Percentiles rank a stretch among this genome's conserved stretches.
Conservation (phyloP, 1,140 invertebrate genomes). For the Drosophila yakuba region DNA sequence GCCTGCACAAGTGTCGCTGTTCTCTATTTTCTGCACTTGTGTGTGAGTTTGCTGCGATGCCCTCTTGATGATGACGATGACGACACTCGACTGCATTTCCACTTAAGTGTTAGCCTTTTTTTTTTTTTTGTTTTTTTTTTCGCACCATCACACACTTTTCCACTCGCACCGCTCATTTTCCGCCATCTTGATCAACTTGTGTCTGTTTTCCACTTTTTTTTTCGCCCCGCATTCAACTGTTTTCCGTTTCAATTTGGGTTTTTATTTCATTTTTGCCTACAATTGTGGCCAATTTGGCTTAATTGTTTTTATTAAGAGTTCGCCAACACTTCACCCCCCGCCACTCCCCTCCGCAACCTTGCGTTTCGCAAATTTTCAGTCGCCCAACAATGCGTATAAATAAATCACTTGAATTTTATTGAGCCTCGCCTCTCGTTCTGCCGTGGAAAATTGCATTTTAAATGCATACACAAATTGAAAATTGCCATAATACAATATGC, state of each 20-base stretch:
- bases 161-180: conserved; percentile 11
- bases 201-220: neutral
- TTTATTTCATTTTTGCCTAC: conserved; percentile 49
- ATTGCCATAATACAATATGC: conserved; percentile 46
- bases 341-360: neutral
- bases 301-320: conserved; percentile 72
- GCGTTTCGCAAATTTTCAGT: neutral
- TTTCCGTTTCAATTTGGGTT: conserved; percentile 28
- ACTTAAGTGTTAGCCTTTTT: conserved; percentile 40
- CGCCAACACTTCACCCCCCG: neutral
- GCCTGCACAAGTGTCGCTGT: conserved; percentile 5
- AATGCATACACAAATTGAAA: conserved; percentile 59
- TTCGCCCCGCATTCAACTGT: neutral
- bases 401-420: conserved; percentile 75
- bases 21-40: conserved; percentile 20
- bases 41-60: conserved; percentile 16
- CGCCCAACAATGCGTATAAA: conserved; percentile 63
- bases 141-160: conserved; percentile 23
- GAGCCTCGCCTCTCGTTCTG: conserved; percentile 31
- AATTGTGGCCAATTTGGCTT: conserved; percentile 70
- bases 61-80: conserved; percentile 31
- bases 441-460: conserved; percentile 70
- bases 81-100: conserved; percentile 51
- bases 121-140: conserved; percentile 14
- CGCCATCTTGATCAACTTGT: conserved; percentile 20